Evolutionary conservation across 1,140 invertebrate species (phyloP), one percentile per base, ranked within the genome.

Genomic region (Drosophila setifemur): DNA sequence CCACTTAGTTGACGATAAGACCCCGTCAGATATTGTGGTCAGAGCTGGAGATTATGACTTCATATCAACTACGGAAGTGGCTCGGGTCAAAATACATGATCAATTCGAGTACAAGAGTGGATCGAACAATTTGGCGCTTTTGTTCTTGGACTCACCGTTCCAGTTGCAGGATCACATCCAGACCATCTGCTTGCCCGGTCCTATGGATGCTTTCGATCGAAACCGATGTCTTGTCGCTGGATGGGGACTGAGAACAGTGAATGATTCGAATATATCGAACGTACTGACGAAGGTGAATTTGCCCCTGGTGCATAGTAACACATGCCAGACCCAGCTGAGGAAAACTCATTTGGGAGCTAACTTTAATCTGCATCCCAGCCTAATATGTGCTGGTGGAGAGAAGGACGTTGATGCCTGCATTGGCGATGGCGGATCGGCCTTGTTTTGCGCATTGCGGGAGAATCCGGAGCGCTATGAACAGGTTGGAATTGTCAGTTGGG

Each of bases 401-500:
- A 91, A 93, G 55, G 94, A 94, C 9, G 93, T 94, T 60, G 95
- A 95, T 55, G 93, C 93, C 0, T 94, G 93, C 89, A 92, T 92
- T 92, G 94, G 95, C 67, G 95, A 95, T 73, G 95, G 95, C 5
- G 95, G 95, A 14, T 93, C 94, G 2, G 94, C 94, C 0, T 81
- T 96, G 4, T 92, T 93, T 0, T 96, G 95, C 76, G 91, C 92
- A 1, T 81, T 93, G 26, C 79, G 89, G 1, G 5, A 47, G 7
- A 31, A 71, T 3, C 91, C 91, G 11, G 91, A 92, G 29, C 87
- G 91, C 8, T 93, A 92, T 75, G 90, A 92, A 23, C 91, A 94
- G 14, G 92, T 91, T 3, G 95, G 95, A 1, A 90, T 95, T 4
- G 94, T 95, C 0, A 92, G 93, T 7, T 95, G 94, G 94, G 94